phyloP scores from a whole-genome alignment of 2,113 vertebrate genomes.

The Syngnathus floridae region DNA sequence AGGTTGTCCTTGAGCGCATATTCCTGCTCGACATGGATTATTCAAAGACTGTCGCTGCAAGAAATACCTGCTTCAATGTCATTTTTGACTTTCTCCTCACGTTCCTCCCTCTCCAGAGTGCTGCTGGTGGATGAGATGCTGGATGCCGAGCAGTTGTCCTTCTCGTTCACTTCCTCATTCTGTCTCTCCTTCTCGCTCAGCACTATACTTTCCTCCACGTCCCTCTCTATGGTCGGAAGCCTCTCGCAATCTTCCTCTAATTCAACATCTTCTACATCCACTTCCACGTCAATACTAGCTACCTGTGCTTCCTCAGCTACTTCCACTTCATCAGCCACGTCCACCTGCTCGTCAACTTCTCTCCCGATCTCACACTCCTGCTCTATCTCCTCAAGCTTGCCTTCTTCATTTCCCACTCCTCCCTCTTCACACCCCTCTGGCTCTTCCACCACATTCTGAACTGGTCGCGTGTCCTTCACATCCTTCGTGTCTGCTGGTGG shows the following conservation, averaged over 20 bases:
- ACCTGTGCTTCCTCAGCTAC: conserved; percentile 4
- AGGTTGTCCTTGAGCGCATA: too few species aligned
- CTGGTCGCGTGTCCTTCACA: conserved; percentile 17
- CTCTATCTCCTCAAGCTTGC: conserved; percentile 23
- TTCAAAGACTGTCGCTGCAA: not conserved
- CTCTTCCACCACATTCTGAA: conserved; percentile 22
- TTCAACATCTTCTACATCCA: conserved; percentile 50
- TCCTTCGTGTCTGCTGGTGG: conserved; percentile 21
- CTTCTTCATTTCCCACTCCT: conserved; percentile 19
- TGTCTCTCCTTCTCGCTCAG: conserved; percentile 95
- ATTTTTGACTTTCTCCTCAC: conserved; percentile 80
- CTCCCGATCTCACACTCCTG: conserved; percentile 14
- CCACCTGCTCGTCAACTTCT: conserved; percentile 47
- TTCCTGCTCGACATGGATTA: not conserved
- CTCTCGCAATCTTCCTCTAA: conserved; percentile 68
- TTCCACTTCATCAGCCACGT: conserved; percentile 33
- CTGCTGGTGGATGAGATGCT: conserved; percentile 97
- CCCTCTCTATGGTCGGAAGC: conserved; percentile 71
- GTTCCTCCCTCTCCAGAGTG: conserved; percentile 94
- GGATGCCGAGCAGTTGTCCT: conserved; percentile 97
- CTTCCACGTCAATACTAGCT: conserved; percentile 24
- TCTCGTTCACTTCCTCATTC: conserved; percentile 95
- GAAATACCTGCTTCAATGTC: conserved; percentile 80
- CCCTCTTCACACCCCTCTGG: conserved; percentile 18
- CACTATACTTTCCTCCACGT: conserved; percentile 76